These are phyloP conservation scores for Phrynocephalus versicolor DNA, from an alignment of 2,113 vertebrate species.

Conservation along the genomic window DNA sequence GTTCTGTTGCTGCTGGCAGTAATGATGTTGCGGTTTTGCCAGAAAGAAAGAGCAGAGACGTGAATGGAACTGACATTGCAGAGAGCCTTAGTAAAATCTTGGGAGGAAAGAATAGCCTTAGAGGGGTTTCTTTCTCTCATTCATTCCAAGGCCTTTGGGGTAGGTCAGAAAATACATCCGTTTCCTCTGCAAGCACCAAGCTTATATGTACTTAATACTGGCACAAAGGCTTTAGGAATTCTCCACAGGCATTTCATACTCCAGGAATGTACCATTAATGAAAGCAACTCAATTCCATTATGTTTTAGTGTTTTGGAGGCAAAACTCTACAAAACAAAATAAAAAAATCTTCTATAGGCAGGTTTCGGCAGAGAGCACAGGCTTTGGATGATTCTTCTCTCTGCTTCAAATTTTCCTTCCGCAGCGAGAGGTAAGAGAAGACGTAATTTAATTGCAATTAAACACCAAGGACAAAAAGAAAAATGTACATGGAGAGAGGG, in stretches of 20 bases:
- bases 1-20: rapidly evolving
- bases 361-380: rapidly evolving
- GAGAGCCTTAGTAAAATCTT: rapidly evolving
- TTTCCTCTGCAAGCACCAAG: not conserved
- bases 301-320: conserved; percentile 1
- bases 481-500: not conserved
- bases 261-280: not conserved
- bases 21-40: rapidly evolving
- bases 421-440: not conserved
- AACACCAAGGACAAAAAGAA: not conserved
- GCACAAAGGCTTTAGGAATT: not conserved
- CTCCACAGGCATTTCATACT: not conserved
- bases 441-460: conserved; percentile 47
- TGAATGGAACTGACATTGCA: not conserved
- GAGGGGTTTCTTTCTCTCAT: not conserved
- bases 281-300: conserved; percentile 15
- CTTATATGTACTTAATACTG: not conserved
- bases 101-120: not conserved
- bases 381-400: not conserved
- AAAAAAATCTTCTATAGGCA: not conserved
- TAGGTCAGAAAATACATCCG: not conserved
- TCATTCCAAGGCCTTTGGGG: not conserved
- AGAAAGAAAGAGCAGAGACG: not conserved
- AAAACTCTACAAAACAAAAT: rapidly evolving
- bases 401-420: rapidly evolving